Evolutionary conservation across 30 jellyfish, hydroid and myxozoan genomes (phyloP).

Genomic region (Morbakka virulenta): DNA sequence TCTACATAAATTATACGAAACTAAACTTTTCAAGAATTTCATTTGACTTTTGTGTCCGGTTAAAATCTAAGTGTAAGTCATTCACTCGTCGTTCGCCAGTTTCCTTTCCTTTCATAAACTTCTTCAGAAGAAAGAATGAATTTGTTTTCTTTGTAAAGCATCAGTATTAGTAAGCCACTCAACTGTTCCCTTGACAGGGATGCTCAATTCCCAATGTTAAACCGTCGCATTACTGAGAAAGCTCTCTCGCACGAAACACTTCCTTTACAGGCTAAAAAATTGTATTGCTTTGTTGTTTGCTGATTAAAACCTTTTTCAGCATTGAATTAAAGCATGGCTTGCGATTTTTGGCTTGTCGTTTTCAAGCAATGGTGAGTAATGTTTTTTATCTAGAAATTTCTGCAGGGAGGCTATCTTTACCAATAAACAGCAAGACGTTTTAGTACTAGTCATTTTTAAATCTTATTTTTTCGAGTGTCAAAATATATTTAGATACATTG

Average conservation of each 20-base stretch:
- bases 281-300: constrained; percentile 37
- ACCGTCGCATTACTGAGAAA: constrained; percentile 27
- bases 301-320: constrained; percentile 26
- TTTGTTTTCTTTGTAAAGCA: constrained; percentile 33
- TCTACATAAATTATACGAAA: constrained; percentile 1
- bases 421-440: constrained; percentile 25
- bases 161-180: constrained; percentile 41
- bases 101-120: constrained; percentile 32
- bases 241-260: constrained; percentile 35
- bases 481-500: constrained; percentile 16
- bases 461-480: constrained; percentile 30
- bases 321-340: constrained; percentile 32
- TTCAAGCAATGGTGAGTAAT: constrained; percentile 3
- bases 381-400: constrained; percentile 40
- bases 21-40: neutral
- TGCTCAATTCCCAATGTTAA: constrained; percentile 33
- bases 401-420: constrained; percentile 24
- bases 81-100: constrained; percentile 33
- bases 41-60: constrained; percentile 21
- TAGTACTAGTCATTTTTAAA: constrained; percentile 16
- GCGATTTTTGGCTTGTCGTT: constrained; percentile 41
- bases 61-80: constrained; percentile 1
- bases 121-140: constrained; percentile 29
- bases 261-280: no score
- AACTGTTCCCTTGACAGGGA: constrained; percentile 27